Evolutionary conservation across 2,797 vertebrate genomes (phyloP).

Genomic region (Eulemur rubriventer): DNA sequence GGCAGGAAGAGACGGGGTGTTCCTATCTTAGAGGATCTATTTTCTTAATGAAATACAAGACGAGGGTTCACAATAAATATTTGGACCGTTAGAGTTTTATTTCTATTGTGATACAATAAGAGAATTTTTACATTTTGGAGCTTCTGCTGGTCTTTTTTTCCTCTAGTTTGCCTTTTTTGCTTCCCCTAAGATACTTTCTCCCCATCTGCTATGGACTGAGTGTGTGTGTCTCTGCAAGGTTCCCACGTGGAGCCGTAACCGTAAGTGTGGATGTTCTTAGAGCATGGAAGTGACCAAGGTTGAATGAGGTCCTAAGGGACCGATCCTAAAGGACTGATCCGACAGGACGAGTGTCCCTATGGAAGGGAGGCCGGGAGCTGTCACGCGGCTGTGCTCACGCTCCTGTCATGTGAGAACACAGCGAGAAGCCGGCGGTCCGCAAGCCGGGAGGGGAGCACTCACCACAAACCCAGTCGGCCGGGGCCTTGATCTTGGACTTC

Average conservation of each 20-base stretch:
- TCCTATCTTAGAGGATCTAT: not conserved
- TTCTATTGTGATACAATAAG: not conserved
- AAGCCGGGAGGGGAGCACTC: not conserved
- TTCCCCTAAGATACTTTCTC: not conserved
- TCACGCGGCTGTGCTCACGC: not conserved
- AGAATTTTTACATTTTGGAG: not conserved
- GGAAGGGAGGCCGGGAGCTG: not conserved
- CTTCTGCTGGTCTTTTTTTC: not conserved
- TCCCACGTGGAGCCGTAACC: no score
- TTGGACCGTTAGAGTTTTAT: not conserved
- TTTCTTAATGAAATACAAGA: not conserved
- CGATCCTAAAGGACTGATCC: no score
- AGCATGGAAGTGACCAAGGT: not conserved
- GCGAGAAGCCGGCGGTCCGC: not conserved
- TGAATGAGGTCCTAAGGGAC: not conserved
- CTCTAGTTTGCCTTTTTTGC: not conserved
- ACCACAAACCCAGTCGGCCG: fast-evolving
- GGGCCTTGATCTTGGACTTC: not conserved
- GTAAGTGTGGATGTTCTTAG: not conserved
- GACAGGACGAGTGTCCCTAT: not conserved
- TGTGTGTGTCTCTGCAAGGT: not conserved
- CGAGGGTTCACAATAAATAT: not conserved
- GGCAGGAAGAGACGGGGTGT: not conserved
- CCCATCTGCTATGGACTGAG: not conserved
- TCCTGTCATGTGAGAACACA: not conserved